A percentile compares a stretch with the other conserved stretches of the same genome.
Evolutionary conservation across 2,797 vertebrate species (phyloP).

Genomic region (Huso huso): DNA sequence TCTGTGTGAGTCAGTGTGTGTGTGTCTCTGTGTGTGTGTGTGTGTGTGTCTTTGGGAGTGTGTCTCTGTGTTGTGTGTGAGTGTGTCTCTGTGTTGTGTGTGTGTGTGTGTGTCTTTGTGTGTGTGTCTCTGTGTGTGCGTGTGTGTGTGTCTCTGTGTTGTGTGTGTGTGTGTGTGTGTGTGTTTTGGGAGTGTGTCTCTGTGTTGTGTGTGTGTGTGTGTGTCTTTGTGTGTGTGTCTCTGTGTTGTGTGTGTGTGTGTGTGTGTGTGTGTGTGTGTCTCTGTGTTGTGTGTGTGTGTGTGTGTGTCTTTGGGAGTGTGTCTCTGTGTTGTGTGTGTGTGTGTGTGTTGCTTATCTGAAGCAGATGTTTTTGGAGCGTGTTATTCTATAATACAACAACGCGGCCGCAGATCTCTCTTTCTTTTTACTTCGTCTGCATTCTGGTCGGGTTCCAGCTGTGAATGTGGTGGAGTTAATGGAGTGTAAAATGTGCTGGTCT

Average conservation of each 20-base stretch:
- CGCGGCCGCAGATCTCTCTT: too few species aligned
- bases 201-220: background rate
- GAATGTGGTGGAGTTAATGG: slow-evolving; percentile 73
- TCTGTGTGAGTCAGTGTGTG: background rate
- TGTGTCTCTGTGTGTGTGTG: background rate
- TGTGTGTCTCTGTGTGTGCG: background rate
- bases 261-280: slow-evolving; percentile 10
- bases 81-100: background rate
- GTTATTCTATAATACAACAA: too few species aligned
- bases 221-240: too few species aligned
- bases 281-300: slow-evolving; percentile 5
- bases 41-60: background rate
- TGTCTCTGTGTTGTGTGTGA: background rate
- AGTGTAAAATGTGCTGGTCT: slow-evolving; percentile 71
- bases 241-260: background rate
- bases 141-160: slow-evolving; percentile 15
- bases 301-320: background rate
- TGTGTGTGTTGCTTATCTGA: slow-evolving; percentile 21
- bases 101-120: slow-evolving; percentile 8
- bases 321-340: slow-evolving; percentile 27
- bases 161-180: slow-evolving; percentile 28
- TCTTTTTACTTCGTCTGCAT: too few species aligned
- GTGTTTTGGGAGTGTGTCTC: slow-evolving; percentile 6
- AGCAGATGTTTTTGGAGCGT: too few species aligned
- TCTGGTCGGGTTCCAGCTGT: too few species aligned